Percentiles rank a stretch among this genome's conserved stretches.
Evolutionary conservation across 2,113 vertebrate species (phyloP).

Genomic region (cat (Felis catus)): DNA sequence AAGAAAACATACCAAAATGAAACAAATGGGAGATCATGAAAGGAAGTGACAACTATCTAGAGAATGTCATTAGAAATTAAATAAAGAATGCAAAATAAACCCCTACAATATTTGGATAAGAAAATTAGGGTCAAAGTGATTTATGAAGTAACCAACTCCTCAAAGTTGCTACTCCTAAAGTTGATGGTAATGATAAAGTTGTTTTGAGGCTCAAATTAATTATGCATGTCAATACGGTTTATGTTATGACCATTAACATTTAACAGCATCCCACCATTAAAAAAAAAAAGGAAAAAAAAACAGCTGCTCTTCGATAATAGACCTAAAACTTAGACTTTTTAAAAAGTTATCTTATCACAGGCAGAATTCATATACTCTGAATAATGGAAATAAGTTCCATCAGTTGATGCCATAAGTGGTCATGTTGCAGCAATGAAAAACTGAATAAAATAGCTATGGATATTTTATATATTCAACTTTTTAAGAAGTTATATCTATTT

Average conservation of each 20-base stretch:
- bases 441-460: neutral
- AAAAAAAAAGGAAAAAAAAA: neutral
- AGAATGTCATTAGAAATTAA: neutral
- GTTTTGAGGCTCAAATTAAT: neutral
- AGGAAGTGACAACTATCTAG: neutral
- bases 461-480: neutral
- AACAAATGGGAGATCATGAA: neutral
- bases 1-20: neutral
- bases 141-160: neutral
- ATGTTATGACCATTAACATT: neutral
- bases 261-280: neutral
- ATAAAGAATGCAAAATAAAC: neutral
- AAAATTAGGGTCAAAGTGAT: neutral
- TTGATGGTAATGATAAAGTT: neutral
- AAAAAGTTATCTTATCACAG: neutral
- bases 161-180: neutral
- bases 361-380: neutral
- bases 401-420: neutral
- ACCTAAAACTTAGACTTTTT: neutral
- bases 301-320: neutral
- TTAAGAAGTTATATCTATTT: neutral
- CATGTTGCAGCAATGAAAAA: neutral
- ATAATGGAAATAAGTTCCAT: neutral
- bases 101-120: neutral
- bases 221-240: neutral